Base-by-base conservation (phyloP, 23 tunicate genomes). In the Styela clava region DNA sequence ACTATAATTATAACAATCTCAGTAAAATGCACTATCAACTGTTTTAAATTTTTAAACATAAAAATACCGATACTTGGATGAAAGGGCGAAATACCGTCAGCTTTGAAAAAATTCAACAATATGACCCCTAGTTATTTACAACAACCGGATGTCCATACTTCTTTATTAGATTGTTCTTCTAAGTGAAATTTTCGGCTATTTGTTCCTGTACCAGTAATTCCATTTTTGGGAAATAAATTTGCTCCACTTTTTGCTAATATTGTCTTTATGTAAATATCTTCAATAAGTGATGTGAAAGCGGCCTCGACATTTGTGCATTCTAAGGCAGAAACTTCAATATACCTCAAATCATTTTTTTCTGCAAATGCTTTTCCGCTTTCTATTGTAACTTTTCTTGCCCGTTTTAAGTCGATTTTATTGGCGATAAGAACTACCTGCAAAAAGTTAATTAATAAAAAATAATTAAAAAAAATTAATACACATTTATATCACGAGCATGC, bases 291-390 rank as follows among this genome's bases (percentile, higher is more conserved):
- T 2, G 65, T 74, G 61, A 93, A 93, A 3, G 98, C 88, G 24
- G 78, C 83, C 34, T 87, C 89, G 19, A 93, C 93, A 56, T 93
- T 93, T 16, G 93, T 87, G 70, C 83, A 79, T 64, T 93, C 74
- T 28, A 93, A 52, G 3, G 98, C 98, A 12, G 98, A 93, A 24
- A 92, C 85, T 84, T 93, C 98, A 35, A 93, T 79, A 81, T 87
- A 93, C 23, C 35, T 30, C 86, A 93, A 25, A 30, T 79, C 78
- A 34, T 93, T 84, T 25, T 68, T 62, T n/a, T 69, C 73, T 22
- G 98, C 93, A 81, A 87, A 93, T 2, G 86, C 88, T 69, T 76
- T 71, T 19, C 74, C 98, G 52, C 70, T 87, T 20, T 78, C 74
- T 31, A 35, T 65, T 3, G 81, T 21, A 2, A 93, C 78, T 71